These are phyloP conservation scores for Oncorhynchus tshawytscha DNA, from an alignment of 2,113 vertebrate genomes.

Conservation along the genomic window DNA sequence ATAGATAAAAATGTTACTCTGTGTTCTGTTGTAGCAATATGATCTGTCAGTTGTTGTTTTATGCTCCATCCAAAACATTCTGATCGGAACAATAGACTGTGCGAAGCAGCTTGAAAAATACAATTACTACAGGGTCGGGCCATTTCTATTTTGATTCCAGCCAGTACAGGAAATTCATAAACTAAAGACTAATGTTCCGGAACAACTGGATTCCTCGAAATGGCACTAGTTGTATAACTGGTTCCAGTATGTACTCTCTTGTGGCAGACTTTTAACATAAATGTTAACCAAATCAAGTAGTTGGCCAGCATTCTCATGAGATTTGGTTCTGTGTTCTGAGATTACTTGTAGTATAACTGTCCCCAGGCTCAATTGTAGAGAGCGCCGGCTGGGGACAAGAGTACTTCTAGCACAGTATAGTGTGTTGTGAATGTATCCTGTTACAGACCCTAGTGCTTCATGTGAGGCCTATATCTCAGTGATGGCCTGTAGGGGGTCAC, in stretches of 20 bases:
- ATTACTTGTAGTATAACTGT: too few relatives aligned
- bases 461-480: background rate
- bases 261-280: too few relatives aligned
- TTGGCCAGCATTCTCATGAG: too few relatives aligned
- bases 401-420: too few relatives aligned
- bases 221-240: background rate
- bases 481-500: conserved; percentile 13
- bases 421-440: background rate
- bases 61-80: conserved; percentile 34
- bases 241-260: too few relatives aligned
- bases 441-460: background rate
- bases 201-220: background rate
- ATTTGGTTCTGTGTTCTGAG: too few relatives aligned
- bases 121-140: conserved; percentile 24
- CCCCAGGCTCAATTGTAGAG: too few relatives aligned
- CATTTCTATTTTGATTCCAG: conserved; percentile 41
- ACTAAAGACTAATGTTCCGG: background rate
- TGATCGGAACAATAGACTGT: conserved; percentile 23
- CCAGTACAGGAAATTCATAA: conserved; percentile 38
- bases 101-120: conserved; percentile 17
- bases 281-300: too few relatives aligned
- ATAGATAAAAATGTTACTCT: conserved; percentile 15
- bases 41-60: conserved; percentile 30
- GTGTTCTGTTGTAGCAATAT: conserved; percentile 15
- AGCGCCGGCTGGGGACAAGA: too few relatives aligned